These are phyloP conservation scores for Ctenodactylus gundi DNA, from an alignment of 2,113 vertebrate genomes.

Conservation along the genomic window DNA sequence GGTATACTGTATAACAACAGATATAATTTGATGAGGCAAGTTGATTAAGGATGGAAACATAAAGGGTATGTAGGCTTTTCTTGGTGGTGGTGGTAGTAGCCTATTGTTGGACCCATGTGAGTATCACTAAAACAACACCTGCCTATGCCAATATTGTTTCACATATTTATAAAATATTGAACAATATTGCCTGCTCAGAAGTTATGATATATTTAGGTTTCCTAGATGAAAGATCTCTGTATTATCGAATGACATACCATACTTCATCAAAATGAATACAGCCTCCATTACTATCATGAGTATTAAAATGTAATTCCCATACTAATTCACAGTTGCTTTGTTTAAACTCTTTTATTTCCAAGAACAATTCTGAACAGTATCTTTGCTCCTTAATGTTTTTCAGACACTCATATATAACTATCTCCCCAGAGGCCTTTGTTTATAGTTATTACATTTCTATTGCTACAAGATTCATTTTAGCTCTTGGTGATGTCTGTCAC, in stretches of 20 bases:
- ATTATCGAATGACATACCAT: constrained; percentile 33
- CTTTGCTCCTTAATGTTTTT: constrained; percentile 59
- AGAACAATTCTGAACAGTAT: not conserved
- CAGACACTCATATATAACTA: constrained; percentile 38
- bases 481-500: constrained; percentile 32
- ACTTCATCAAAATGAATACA: constrained; percentile 45
- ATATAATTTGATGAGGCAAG: not conserved
- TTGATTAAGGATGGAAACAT: not conserved
- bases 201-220: constrained; percentile 13
- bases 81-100: not conserved
- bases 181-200: not conserved
- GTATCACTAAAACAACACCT: not conserved
- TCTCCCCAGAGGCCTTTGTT: constrained; percentile 43
- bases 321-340: constrained; percentile 37
- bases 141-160: not conserved
- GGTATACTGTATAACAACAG: not conserved
- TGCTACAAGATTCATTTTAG: constrained; percentile 41
- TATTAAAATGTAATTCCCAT: constrained; percentile 15
- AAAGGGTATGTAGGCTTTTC: not conserved
- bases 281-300: not conserved
- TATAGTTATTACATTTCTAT: constrained; percentile 41
- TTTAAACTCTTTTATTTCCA: constrained; percentile 37
- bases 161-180: constrained; percentile 12
- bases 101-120: not conserved
- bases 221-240: not conserved